These are phyloP conservation scores for Bathynomus jamesi DNA, from an alignment of 1,140 invertebrate species.

Conservation along the genomic window DNA sequence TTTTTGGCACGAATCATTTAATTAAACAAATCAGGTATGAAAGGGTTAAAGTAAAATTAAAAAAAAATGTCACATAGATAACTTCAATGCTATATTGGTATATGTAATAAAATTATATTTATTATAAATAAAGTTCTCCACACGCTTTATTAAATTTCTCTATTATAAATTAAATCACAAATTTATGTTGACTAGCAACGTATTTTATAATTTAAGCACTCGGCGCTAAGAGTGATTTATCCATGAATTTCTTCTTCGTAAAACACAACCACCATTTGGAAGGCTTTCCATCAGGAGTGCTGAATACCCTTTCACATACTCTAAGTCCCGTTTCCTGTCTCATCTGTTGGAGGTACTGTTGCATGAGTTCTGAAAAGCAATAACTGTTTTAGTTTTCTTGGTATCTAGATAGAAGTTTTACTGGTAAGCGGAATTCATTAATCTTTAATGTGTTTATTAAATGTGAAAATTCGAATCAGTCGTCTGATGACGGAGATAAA, in stretches of 20 bases:
- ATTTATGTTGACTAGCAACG: too few species aligned
- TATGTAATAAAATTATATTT: too few species aligned
- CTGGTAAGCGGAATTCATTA: neutral
- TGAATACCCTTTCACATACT: slow-evolving; percentile 86
- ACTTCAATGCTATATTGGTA: too few species aligned
- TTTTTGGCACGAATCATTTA: too few species aligned
- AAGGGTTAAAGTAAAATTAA: too few species aligned
- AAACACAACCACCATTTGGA: slow-evolving; percentile 99
- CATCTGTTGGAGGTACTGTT: slow-evolving; percentile 87
- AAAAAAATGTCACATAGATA: too few species aligned
- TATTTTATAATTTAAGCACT: slow-evolving; percentile 24
- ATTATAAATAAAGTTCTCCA: too few species aligned
- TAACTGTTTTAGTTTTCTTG: neutral
- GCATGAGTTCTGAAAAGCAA: slow-evolving; percentile 75
- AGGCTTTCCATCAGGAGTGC: slow-evolving; percentile 80
- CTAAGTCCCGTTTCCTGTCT: slow-evolving; percentile 88
- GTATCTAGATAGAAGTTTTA: too few species aligned
- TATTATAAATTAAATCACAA: too few species aligned
- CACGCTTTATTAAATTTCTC: too few species aligned
- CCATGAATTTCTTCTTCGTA: slow-evolving; percentile 99
- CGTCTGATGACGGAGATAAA: neutral
- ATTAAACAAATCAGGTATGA: too few species aligned
- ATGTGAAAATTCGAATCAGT: neutral
- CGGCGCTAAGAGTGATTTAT: slow-evolving; percentile 72
- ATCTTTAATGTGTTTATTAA: neutral